A percentile compares a stretch with the other conserved stretches of the same genome.
These are phyloP conservation scores for Omphaloscelis lunosa DNA, from an alignment of 2,888 invertebrate species.

Conservation along the genomic window DNA sequence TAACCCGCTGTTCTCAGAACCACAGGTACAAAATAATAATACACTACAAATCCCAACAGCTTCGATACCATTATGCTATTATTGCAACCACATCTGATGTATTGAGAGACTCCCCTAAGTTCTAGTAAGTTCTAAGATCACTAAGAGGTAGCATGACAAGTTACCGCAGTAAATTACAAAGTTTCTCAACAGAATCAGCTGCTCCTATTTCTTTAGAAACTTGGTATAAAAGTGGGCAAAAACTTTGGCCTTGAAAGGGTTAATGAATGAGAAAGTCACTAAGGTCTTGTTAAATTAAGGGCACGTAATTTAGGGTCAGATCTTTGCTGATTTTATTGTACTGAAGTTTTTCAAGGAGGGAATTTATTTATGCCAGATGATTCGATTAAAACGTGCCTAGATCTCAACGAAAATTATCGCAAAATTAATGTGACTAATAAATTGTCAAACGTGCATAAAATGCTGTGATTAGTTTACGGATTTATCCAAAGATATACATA, in stretches of 20 bases:
- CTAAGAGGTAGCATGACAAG: constrained; percentile 55
- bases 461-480: background rate
- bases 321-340: constrained; percentile 23
- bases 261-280: constrained; percentile 52
- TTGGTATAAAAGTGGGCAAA: constrained; percentile 49
- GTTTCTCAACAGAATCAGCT: constrained; percentile 55
- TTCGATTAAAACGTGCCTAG: background rate
- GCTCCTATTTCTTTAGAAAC: constrained; percentile 49
- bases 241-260: constrained; percentile 44
- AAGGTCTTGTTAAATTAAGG: constrained; percentile 21
- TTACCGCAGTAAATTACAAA: constrained; percentile 61
- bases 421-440: background rate
- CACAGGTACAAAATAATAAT: background rate
- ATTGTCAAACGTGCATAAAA: background rate
- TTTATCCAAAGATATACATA: too few species aligned
- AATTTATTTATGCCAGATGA: constrained; percentile 3
- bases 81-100: constrained; percentile 28
- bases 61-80: background rate
- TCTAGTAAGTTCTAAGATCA: constrained; percentile 36
- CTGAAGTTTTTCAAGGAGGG: constrained; percentile 10
- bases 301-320: constrained; percentile 43
- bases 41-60: background rate
- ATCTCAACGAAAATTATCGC: background rate
- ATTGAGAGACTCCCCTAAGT: constrained; percentile 40
- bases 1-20: background rate